Evolutionary conservation across 2,888 invertebrate genomes (phyloP).

Genomic region (Brachyptera risi): DNA sequence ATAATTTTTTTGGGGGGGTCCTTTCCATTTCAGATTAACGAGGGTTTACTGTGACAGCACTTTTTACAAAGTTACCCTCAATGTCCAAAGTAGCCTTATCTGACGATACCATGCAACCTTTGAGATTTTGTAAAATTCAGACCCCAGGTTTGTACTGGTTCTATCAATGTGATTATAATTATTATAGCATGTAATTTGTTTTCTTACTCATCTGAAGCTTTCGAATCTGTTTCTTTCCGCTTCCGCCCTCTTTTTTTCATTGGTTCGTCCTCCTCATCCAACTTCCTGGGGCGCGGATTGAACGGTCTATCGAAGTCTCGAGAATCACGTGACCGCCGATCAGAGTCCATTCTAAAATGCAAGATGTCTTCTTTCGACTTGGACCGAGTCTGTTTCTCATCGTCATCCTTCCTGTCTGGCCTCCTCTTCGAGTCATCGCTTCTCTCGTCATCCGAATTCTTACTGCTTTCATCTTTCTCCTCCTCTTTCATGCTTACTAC

Average conservation of each 20-base stretch:
- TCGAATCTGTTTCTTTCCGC: constrained; percentile 44
- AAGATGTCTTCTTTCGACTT: constrained; percentile 45
- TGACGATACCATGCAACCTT: no score
- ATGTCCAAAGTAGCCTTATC: no score
- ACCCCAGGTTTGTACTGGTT: no score
- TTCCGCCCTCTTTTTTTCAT: constrained; percentile 43
- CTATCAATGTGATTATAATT: no score
- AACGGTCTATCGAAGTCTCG: constrained; percentile 22
- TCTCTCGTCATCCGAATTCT: constrained; percentile 20
- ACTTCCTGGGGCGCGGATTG: constrained; percentile 21
- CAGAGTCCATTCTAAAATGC: constrained; percentile 19
- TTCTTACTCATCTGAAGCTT: constrained; percentile 36
- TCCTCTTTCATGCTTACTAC: constrained; percentile 29
- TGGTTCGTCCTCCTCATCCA: constrained; percentile 42
- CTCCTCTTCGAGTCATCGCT: constrained; percentile 20
- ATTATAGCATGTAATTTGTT: no score
- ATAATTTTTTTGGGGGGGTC: no score
- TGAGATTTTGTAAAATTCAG: no score
- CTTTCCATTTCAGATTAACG: no score
- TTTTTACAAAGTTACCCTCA: no score
- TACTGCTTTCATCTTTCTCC: constrained; percentile 40
- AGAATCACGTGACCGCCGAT: constrained; percentile 9
- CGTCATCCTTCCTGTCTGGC: constrained; percentile 29
- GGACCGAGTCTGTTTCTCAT: constrained; percentile 42
- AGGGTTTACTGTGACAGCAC: no score